Conservation (phyloP, 53 echinoderm and acorn worm genomes). For the Echinometra lucunter region DNA sequence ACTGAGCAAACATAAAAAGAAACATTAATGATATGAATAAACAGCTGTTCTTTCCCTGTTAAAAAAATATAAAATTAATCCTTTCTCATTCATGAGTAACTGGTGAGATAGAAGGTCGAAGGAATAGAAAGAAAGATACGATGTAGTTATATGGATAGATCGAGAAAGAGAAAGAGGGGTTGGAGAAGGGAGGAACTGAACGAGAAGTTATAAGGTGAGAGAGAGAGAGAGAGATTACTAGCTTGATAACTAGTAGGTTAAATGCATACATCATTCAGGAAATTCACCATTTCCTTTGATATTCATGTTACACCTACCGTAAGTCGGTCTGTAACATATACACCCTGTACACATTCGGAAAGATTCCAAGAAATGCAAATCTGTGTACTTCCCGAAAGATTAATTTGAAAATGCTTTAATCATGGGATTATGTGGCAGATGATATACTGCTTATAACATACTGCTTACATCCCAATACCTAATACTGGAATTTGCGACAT, state of each 20-base stretch:
- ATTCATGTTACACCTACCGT: not conserved
- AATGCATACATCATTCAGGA: constrained; percentile 5
- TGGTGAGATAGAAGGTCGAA: too few species aligned
- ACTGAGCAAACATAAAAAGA: too few species aligned
- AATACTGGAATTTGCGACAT: not conserved
- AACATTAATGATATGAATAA: too few species aligned
- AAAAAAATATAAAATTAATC: too few species aligned
- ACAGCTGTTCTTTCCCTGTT: too few species aligned
- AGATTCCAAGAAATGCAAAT: not conserved
- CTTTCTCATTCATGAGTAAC: too few species aligned
- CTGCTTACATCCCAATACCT: not conserved
- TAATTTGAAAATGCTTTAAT: not conserved
- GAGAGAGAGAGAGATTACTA: not conserved
- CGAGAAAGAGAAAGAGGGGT: not conserved
- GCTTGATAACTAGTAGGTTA: not conserved
- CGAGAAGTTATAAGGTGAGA: too few species aligned
- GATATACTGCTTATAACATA: not conserved
- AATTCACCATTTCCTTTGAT: constrained; percentile 39
- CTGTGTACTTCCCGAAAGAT: constrained; percentile 4
- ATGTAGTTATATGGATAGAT: not conserved
- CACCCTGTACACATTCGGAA: not conserved
- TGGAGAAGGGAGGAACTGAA: not conserved
- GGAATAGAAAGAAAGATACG: too few species aligned
- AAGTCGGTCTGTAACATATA: not conserved
- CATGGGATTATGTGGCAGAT: not conserved